Conservation (phyloP, 1,140 invertebrate species). For the Oreohelix idahoensis region DNA sequence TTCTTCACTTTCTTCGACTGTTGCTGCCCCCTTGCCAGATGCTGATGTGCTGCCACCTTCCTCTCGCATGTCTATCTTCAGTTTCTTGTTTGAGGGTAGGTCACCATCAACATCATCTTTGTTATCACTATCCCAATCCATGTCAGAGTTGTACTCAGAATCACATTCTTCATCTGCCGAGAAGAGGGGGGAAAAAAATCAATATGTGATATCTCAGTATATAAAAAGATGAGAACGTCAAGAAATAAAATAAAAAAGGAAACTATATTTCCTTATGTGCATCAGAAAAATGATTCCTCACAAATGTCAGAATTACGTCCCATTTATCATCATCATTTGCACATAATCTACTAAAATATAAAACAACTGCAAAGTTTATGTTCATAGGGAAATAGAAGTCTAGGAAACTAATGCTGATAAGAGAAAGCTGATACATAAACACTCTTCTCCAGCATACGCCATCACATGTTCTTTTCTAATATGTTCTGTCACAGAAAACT, state of each 20-base stretch:
- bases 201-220: too few species aligned
- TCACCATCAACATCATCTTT: slow-evolving; percentile 60
- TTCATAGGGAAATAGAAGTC: too few species aligned
- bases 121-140: slow-evolving; percentile 53
- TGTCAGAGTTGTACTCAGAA: slow-evolving; percentile 55
- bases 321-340: not conserved
- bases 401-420: too few species aligned
- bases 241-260: too few species aligned
- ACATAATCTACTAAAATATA: too few species aligned
- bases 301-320: not conserved
- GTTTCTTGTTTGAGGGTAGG: slow-evolving; percentile 31
- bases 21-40: slow-evolving; percentile 1
- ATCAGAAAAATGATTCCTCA: not conserved
- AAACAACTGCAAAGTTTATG: too few species aligned
- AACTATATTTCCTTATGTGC: not conserved
- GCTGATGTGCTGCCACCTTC: not conserved
- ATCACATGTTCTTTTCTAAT: too few species aligned
- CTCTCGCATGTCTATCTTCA: slow-evolving; percentile 31
- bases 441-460: too few species aligned
- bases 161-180: slow-evolving; percentile 45
- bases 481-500: too few species aligned
- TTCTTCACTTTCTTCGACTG: slow-evolving; percentile 72
- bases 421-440: too few species aligned
- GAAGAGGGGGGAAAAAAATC: too few species aligned
- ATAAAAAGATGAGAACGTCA: too few species aligned